Base-by-base conservation (phyloP, 1,140 invertebrate genomes). In the Propsilocerus akamusi region DNA sequence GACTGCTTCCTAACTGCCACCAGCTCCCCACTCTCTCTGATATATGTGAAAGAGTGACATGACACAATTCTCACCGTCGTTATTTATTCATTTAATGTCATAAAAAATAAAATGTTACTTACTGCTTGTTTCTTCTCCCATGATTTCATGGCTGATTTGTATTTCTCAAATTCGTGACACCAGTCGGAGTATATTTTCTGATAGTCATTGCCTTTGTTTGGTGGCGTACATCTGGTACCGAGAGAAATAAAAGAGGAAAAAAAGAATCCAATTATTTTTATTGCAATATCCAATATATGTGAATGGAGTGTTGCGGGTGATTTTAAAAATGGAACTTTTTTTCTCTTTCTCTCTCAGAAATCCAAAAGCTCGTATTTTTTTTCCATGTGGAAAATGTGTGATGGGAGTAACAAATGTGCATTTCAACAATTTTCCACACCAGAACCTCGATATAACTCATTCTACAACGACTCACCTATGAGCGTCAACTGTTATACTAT, bases 161-260 rank as follows among this genome's bases (percentile, higher is more conserved):
- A 84, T 65, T 81, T 83, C 64, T 84, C 79, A 62, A 84, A 83
- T 67, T 84, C 80, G 58, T 83, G 78, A 65, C 81, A 84, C 81
- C 81, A 84, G 57, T 83, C 80, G 26, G 80, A 80, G 59, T 84
- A 84, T 52, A 83, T 75, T 66, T 81, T 81, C 56, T 78, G 75
- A 55, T 81, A 83, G 57, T 81, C 79, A 55, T 81, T 75, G 25
- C 76, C 72, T 63, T 80, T 77, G 52, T 71, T 77, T 3, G 78
- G 78, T 52, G 77, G 75, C 51, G 74, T 72, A 66, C 78, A 80
- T 58, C 78, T 78, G 51, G 51, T 51, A 41, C 17, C 14, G 34
- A 11, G 14, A 1, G 48, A 23, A 30, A 30, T 4, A 12, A 7
- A 51, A 49, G 46, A 53, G 25, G 48, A 34, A 37, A 8, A 41